Percentiles rank a stretch among this genome's conserved stretches.
These are phyloP conservation scores for Recurvirostra avosetta DNA, from an alignment of 2,113 vertebrate genomes.

Conservation along the genomic window DNA sequence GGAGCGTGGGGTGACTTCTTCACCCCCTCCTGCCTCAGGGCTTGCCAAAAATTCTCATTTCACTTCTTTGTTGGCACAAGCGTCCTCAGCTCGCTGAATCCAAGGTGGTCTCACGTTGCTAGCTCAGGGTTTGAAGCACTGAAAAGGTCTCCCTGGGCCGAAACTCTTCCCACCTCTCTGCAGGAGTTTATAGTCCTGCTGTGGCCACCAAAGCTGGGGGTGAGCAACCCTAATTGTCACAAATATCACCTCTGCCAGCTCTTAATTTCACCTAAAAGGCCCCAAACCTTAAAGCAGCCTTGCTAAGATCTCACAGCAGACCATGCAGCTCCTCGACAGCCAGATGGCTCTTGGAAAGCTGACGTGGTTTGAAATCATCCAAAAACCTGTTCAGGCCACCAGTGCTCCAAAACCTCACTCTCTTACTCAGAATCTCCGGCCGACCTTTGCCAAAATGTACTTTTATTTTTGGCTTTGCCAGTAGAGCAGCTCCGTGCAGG, in stretches of 20 bases:
- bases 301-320: background rate
- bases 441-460: background rate
- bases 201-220: accelerated
- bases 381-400: background rate
- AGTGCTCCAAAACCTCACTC: background rate
- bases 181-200: background rate
- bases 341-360: background rate
- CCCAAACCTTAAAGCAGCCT: background rate
- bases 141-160: background rate
- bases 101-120: accelerated
- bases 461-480: background rate
- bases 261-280: background rate
- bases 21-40: background rate
- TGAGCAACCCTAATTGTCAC: background rate
- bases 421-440: accelerated
- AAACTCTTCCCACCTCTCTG: background rate
- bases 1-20: background rate
- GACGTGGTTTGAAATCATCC: background rate
- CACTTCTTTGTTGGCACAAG: background rate
- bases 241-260: background rate
- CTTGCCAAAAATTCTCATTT: background rate
- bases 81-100: background rate
- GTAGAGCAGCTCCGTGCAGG: background rate
- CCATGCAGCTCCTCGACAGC: background rate
- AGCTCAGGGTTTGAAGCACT: background rate